These are phyloP conservation scores for Allophyes oxyacanthae DNA, from an alignment of 2,888 invertebrate species.

Conservation along the genomic window DNA sequence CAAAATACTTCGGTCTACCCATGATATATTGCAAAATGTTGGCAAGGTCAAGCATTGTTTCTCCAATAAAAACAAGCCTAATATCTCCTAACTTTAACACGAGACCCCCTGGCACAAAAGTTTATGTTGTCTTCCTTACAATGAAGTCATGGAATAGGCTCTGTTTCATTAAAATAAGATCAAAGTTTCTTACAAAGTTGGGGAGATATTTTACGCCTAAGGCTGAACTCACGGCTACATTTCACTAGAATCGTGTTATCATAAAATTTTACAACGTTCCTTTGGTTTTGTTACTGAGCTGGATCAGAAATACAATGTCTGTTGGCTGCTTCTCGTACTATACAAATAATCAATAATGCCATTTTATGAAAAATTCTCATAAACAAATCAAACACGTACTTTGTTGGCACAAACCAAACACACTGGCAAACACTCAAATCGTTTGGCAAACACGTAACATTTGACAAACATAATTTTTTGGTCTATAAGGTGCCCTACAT, in stretches of 20 bases:
- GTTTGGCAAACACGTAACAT: too few relatives aligned
- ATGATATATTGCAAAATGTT: constrained; percentile 15
- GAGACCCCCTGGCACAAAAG: constrained; percentile 4
- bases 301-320: too few relatives aligned
- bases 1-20: constrained; percentile 2
- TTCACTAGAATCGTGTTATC: constrained; percentile 11
- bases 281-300: neutral
- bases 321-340: neutral
- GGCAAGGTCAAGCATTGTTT: constrained; percentile 10
- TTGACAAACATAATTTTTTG: too few relatives aligned
- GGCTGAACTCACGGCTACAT: constrained; percentile 9
- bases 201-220: constrained; percentile 19
- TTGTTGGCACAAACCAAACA: too few relatives aligned
- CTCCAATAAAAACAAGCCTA: neutral
- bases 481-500: too few relatives aligned
- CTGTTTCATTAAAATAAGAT: constrained; percentile 40
- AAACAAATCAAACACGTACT: too few relatives aligned
- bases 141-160: constrained; percentile 27
- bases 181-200: constrained; percentile 27
- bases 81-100: constrained; percentile 1
- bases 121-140: constrained; percentile 22
- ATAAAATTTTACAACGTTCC: neutral
- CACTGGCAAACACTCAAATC: too few relatives aligned
- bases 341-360: too few relatives aligned
- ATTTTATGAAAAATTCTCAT: too few relatives aligned